phyloP scores from a whole-genome alignment of 2,113 vertebrate species.

The Zeus faber region DNA sequence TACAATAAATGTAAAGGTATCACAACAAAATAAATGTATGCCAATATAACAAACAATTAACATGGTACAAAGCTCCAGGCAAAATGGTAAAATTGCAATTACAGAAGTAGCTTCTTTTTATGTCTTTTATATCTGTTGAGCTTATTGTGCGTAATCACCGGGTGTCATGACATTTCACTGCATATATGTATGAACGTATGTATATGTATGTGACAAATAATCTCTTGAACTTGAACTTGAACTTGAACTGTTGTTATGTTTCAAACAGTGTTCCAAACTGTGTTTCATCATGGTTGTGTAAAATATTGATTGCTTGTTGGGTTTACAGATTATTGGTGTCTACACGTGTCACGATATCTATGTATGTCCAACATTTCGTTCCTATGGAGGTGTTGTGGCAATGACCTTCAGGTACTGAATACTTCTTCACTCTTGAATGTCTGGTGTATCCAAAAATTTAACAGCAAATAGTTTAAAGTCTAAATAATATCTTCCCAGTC shows the following conservation, averaged over 20 bases:
- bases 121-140: too few species aligned
- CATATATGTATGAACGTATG: too few species aligned
- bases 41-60: too few species aligned
- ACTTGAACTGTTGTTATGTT: neutral
- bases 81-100: too few species aligned
- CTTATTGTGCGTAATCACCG: too few species aligned
- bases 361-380: neutral
- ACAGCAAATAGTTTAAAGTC: neutral
- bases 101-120: too few species aligned
- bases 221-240: neutral
- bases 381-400: constrained; percentile 24
- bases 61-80: too few species aligned
- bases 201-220: too few species aligned
- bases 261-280: too few species aligned
- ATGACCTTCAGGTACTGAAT: constrained; percentile 54
- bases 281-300: neutral
- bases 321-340: constrained; percentile 23
- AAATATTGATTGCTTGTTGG: neutral
- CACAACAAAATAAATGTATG: too few species aligned
- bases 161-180: too few species aligned
- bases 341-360: neutral
- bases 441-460: neutral
- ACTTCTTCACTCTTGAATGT: neutral
- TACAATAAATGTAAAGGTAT: too few species aligned
- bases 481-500: neutral